Percentiles rank a stretch among this genome's conserved stretches.
These are phyloP conservation scores for Antheraea mylitta DNA, from an alignment of 1,140 invertebrate species.

Conservation along the genomic window DNA sequence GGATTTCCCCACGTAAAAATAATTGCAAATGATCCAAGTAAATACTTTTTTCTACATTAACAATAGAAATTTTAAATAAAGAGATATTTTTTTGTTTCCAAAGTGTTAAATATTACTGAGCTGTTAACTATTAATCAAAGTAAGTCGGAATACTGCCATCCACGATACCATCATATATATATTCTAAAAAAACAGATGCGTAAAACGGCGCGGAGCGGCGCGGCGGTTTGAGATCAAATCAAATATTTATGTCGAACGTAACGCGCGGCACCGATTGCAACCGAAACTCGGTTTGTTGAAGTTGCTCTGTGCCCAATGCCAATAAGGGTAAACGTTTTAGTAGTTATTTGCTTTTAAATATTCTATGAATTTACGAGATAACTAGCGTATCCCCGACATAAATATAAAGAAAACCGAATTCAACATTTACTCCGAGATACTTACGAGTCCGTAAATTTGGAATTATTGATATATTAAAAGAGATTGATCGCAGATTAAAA, in stretches of 20 bases:
- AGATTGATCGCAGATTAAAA: too few species aligned
- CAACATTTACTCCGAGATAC: too few species aligned
- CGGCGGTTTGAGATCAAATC: slow-evolving; percentile 18
- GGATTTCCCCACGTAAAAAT: too few species aligned
- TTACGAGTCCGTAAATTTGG: too few species aligned
- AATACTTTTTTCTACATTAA: too few species aligned
- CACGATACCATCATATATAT: neutral
- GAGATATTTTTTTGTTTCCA: neutral
- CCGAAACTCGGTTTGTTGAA: neutral
- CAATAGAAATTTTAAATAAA: too few species aligned
- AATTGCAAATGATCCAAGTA: too few species aligned
- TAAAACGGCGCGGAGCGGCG: neutral
- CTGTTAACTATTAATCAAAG: neutral
- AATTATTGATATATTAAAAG: too few species aligned
- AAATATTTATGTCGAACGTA: slow-evolving; percentile 20
- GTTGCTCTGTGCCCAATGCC: neutral
- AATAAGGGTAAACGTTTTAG: slow-evolving; percentile 15
- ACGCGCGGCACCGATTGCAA: neutral
- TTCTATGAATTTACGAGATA: neutral
- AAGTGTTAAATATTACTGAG: neutral
- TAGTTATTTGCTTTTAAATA: neutral
- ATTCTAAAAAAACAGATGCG: slow-evolving; percentile 19
- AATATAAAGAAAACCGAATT: too few species aligned
- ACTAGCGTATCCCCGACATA: neutral
- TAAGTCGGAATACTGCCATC: neutral